These are phyloP conservation scores for Anthophora plumipes DNA, from an alignment of 2,888 invertebrate genomes.

Conservation along the genomic window DNA sequence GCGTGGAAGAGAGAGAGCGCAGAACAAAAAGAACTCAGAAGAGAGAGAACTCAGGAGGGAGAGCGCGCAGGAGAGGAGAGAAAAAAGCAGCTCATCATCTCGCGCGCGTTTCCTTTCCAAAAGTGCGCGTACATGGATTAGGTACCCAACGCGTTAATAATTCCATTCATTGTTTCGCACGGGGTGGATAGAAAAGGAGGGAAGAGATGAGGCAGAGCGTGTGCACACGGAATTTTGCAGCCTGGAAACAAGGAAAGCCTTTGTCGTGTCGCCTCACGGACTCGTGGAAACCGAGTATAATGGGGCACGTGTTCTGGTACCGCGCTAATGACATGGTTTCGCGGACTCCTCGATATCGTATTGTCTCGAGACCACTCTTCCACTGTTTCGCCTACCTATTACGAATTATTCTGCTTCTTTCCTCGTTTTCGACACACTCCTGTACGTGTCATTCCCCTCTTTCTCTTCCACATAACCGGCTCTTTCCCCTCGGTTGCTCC, in stretches of 20 bases:
- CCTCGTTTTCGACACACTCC: constrained; percentile 12
- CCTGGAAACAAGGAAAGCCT: constrained; percentile 69
- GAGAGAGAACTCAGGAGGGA: too few relatives aligned
- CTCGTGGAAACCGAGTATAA: constrained; percentile 67
- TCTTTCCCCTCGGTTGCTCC: neutral
- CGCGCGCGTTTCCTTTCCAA: constrained; percentile 15
- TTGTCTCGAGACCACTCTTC: constrained; percentile 57
- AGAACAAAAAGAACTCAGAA: too few relatives aligned
- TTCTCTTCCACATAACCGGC: neutral
- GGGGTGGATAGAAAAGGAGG: constrained; percentile 2
- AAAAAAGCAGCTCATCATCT: neutral
- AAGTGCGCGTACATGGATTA: neutral
- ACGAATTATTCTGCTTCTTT: constrained; percentile 8
- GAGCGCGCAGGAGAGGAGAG: too few relatives aligned
- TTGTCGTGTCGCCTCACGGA: constrained; percentile 63
- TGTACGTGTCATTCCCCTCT: neutral
- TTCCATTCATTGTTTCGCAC: constrained; percentile 55
- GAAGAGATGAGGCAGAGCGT: neutral
- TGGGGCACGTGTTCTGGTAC: constrained; percentile 73
- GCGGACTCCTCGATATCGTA: constrained; percentile 67
- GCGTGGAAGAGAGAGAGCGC: too few relatives aligned
- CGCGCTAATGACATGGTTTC: constrained; percentile 74
- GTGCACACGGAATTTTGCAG: constrained; percentile 36
- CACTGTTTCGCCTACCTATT: constrained; percentile 21
- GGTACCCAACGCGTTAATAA: constrained; percentile 52